These are phyloP conservation scores for Trichacis sp. DNA, from an alignment of 2,888 invertebrate genomes.

Conservation along the genomic window DNA sequence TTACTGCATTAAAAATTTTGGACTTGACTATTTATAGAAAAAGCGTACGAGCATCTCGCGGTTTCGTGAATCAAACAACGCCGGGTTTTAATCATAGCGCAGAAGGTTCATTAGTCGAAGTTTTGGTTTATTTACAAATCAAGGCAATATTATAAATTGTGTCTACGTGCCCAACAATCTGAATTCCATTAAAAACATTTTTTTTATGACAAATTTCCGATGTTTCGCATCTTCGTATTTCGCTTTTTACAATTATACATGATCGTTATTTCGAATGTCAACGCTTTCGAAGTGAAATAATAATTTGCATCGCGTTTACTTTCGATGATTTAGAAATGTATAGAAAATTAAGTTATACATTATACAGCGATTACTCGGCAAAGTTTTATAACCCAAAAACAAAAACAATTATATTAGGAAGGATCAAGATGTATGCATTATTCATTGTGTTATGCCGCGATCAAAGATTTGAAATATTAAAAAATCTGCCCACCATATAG, in stretches of 20 bases:
- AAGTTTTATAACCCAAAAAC: too few relatives aligned
- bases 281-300: slow-evolving; percentile 51
- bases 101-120: slow-evolving; percentile 58
- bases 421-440: too few relatives aligned
- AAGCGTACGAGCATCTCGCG: slow-evolving; percentile 52
- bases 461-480: too few relatives aligned
- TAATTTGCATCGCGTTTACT: slow-evolving; percentile 43
- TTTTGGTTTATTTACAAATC: slow-evolving; percentile 68
- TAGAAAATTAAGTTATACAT: too few relatives aligned
- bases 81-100: slow-evolving; percentile 44
- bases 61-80: slow-evolving; percentile 40
- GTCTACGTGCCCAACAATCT: slow-evolving; percentile 55
- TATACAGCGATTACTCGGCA: slow-evolving; percentile 45
- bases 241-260: slow-evolving; percentile 26
- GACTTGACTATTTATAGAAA: slow-evolving; percentile 50
- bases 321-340: too few relatives aligned
- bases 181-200: slow-evolving; percentile 48
- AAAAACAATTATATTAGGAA: too few relatives aligned
- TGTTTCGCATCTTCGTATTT: slow-evolving; percentile 15
- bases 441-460: too few relatives aligned
- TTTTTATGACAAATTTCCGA: slow-evolving; percentile 50
- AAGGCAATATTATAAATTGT: slow-evolving; percentile 65
- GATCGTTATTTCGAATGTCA: slow-evolving; percentile 18
- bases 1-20: slow-evolving; percentile 52
- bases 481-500: too few relatives aligned